Conservation (phyloP, 37 sponge, comb jelly and placozoan genomes). For the Petrosia ficiformis region DNA sequence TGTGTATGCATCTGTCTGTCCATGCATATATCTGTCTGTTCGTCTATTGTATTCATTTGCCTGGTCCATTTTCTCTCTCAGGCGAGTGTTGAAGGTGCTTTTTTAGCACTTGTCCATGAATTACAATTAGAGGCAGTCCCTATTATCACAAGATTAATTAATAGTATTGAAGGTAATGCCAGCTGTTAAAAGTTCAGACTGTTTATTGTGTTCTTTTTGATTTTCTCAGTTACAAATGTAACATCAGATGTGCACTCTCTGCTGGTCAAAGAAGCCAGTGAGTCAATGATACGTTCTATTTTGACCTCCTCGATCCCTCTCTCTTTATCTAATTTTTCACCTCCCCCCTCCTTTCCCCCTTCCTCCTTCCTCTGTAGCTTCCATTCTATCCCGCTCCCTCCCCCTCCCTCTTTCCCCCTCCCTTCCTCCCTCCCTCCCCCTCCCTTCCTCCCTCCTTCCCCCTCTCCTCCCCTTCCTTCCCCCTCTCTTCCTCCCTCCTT, state of each 20-base stretch:
- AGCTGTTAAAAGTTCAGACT: slow-evolving; percentile 53
- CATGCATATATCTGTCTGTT: not conserved
- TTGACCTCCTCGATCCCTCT: not conserved
- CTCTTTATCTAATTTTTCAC: no score
- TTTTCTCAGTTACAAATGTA: not conserved
- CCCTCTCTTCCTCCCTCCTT: not conserved
- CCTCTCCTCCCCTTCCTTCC: no score
- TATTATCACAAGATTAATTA: slow-evolving; percentile 36
- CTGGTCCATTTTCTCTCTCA: not conserved
- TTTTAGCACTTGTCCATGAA: slow-evolving; percentile 48
- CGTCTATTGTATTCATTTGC: no score
- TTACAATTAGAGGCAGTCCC: slow-evolving; percentile 56
- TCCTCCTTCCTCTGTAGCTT: not conserved
- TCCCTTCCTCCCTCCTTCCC: not conserved
- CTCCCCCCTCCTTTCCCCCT: not conserved
- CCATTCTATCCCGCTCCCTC: not conserved
- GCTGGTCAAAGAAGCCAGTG: not conserved
- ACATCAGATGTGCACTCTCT: not conserved
- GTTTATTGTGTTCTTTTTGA: not conserved
- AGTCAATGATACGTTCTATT: not conserved
- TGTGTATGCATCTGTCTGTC: no score
- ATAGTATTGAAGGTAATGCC: no score
- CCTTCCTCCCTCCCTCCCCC: not conserved
- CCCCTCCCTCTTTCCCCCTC: not conserved
- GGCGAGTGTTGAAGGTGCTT: slow-evolving; percentile 67